Evolutionary conservation across 2,797 vertebrate species (phyloP).

Genomic region (Gymnoscopelus braueri): DNA sequence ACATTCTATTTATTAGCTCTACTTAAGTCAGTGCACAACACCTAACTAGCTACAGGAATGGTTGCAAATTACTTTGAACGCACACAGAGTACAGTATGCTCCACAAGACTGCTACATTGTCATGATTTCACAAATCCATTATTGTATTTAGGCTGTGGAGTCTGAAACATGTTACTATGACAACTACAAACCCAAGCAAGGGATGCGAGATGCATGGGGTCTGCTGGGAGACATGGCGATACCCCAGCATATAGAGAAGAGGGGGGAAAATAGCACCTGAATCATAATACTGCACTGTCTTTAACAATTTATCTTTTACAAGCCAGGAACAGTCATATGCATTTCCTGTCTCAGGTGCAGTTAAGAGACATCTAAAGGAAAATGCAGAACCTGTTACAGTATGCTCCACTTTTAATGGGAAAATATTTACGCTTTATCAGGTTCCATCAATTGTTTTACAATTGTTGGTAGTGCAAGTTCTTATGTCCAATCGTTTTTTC

Average conservation of each 20-base stretch:
- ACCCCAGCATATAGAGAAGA: slow-evolving; percentile 23
- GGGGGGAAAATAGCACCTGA: not conserved
- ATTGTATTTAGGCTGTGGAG: slow-evolving; percentile 63
- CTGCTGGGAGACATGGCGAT: slow-evolving; percentile 16
- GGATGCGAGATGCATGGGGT: slow-evolving; percentile 2
- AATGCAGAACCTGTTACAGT: not conserved
- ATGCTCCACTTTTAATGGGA: too few species aligned
- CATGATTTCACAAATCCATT: slow-evolving; percentile 43
- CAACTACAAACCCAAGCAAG: slow-evolving; percentile 54
- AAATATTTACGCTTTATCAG: not conserved
- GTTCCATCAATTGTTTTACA: slow-evolving; percentile 10
- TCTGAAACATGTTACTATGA: slow-evolving; percentile 59
- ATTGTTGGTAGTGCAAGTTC: not conserved
- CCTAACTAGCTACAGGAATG: slow-evolving; percentile 7
- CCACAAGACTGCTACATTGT: slow-evolving; percentile 28
- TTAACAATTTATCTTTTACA: not conserved
- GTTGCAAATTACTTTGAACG: slow-evolving; percentile 17
- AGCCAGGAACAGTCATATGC: not conserved
- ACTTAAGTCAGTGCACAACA: slow-evolving; percentile 31
- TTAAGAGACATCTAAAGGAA: not conserved
- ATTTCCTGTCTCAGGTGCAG: not conserved
- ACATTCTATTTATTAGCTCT: slow-evolving; percentile 51
- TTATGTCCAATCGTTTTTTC: too few species aligned
- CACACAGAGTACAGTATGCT: not conserved
- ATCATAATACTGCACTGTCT: not conserved